Evolutionary conservation across 1,140 invertebrate species (phyloP), one percentile per base, ranked within the genome.

Genomic region (Octopus sinensis): DNA sequence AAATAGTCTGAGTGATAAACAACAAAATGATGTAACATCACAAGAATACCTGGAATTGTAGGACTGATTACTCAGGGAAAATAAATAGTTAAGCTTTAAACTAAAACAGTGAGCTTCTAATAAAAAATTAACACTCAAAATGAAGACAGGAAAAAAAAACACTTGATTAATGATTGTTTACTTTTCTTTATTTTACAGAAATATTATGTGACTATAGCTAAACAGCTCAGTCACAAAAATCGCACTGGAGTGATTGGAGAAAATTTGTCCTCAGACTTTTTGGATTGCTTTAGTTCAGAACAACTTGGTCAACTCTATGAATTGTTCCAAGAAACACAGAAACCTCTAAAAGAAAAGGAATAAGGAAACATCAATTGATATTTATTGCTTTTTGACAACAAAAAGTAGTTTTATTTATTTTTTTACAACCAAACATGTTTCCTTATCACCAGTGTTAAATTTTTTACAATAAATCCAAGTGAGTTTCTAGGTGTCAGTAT

Each of bases 201-300:
- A 80, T 89, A 89, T 82, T 89, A 89, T 79, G 78, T 89, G 17
- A 85, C 83, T 23, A 68, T 89, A 51, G 88, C 86, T 9, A 87
- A 87, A 71, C 88, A 89, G 81, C 71, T 89, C 6, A 68, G 84
- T 77, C 78, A 81, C 23, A 86, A 83, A 54, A 86, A 83, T 53
- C 84, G 86, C 62, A 80, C 83, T 17, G 84, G 86, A 73, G 79
- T 52, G 12, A 82, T 89, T 62, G 88, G 88, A 68, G 56, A 76
- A 13, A 76, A 87, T 79, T 62, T 89, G 9, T 86, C 84, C 23
- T 82, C 85, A 56, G 84, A 88, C 85, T 76, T 89, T 10, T 68
- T 88, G 62, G 85, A 89, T 78, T 86, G 84, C 81, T 89, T 89
- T 78, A 83, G 53, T 76, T 83, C 87, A 77, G 87, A 89, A 81